Percentiles rank a stretch among this genome's conserved stretches.
Evolutionary conservation across 2,797 vertebrate species (phyloP).

Genomic region (Stomatorhinus walkeri): DNA sequence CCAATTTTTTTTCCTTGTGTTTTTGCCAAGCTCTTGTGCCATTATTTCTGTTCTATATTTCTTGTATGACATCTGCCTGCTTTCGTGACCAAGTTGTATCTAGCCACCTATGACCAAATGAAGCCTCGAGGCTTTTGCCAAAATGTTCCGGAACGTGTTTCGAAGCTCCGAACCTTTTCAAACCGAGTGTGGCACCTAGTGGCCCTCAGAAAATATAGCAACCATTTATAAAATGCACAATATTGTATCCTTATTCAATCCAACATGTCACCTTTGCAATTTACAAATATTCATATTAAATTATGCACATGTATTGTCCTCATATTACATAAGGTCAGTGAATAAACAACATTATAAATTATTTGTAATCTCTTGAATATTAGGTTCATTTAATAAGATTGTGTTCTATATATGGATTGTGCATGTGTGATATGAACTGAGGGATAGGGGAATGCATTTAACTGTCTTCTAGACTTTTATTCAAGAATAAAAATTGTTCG

Average conservation of each 20-base stretch:
- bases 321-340: background rate
- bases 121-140: background rate
- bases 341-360: background rate
- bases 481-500: background rate
- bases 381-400: background rate
- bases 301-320: background rate
- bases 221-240: background rate
- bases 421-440: background rate
- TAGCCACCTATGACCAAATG: background rate
- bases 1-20: background rate
- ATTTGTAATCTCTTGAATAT: background rate
- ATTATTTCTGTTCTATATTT: background rate
- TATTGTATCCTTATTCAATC: background rate
- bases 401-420: background rate
- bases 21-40: background rate
- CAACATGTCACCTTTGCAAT: background rate
- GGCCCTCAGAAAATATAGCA: background rate
- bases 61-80: background rate
- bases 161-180: background rate
- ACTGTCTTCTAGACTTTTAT: background rate
- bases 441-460: background rate
- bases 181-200: background rate
- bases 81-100: background rate
- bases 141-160: background rate
- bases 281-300: background rate